phyloP scores from a whole-genome alignment of 2,888 invertebrate genomes.

The Drosophila eohydei region DNA sequence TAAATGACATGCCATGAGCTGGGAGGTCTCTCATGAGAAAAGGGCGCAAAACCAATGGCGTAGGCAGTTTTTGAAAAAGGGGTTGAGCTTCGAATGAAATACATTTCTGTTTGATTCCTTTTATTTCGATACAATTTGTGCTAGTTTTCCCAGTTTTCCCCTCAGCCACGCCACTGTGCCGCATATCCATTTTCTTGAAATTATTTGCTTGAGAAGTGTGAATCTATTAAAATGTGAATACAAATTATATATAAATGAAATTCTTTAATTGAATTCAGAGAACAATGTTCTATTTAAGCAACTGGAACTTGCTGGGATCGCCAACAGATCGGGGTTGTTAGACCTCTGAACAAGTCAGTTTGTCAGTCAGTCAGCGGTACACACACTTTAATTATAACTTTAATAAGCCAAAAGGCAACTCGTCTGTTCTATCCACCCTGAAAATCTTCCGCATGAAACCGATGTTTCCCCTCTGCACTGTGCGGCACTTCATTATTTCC shows the following conservation, averaged over 20 bases:
- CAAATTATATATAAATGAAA: conserved; percentile 53
- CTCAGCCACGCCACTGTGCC: not conserved
- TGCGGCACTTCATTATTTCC: conserved; percentile 78
- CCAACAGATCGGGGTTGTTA: conserved; percentile 33
- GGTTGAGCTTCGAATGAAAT: not conserved
- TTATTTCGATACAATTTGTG: not conserved
- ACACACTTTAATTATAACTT: conserved; percentile 78
- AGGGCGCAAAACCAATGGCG: conserved; percentile 39
- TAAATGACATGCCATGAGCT: conserved; percentile 70
- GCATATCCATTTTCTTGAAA: not conserved
- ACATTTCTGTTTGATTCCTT: not conserved
- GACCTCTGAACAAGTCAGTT: conserved; percentile 13
- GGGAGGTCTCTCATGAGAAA: conserved; percentile 39
- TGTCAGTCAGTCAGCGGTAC: conserved; percentile 9
- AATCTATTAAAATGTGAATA: conserved; percentile 72
- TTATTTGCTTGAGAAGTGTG: conserved; percentile 52
- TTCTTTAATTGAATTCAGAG: conserved; percentile 71
- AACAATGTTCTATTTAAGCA: conserved; percentile 41
- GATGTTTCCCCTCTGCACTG: conserved; percentile 33
- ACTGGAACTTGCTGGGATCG: conserved; percentile 25
- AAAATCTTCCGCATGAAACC: conserved; percentile 22
- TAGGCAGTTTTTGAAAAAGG: not conserved
- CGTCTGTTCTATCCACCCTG: conserved; percentile 44
- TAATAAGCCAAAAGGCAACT: conserved; percentile 72
- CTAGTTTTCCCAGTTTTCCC: not conserved